Base-by-base conservation (phyloP, 2,113 vertebrate species). In the Atherinomorus stipes region DNA sequence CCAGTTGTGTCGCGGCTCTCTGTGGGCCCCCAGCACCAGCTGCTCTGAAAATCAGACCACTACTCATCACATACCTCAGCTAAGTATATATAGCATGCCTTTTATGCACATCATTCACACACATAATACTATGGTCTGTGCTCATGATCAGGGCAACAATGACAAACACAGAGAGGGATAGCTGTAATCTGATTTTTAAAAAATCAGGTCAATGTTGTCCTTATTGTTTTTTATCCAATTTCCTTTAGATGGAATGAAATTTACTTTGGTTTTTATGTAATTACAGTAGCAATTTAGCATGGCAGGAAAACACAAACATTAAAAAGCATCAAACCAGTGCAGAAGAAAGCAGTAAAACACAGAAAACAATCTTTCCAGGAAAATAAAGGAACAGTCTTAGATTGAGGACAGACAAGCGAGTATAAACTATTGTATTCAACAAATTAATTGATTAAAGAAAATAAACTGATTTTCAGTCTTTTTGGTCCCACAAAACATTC, bases 21-120 rank as follows among this genome's bases (percentile, higher is more conserved):
- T 94, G 69, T 93, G 95, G 40, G 96, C 95, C 34, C 97, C 98
- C 71, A 99, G 93, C 91, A 97, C 95, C 13, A 99, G 95, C 96
- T 99, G 97, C 86, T 99, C 98, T 99, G 96, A 94, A 93, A 94
- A 70, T 87, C 90, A 93, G 62, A 93, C 65, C 80, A 88, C 9
- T 31, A 56, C 68, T 83, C 88, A 88, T 93, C 81, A 93, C 90
- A 91, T 77, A 86, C 88, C 88, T 64, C 10, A 40, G 26, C 16
- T 42, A 22, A 34, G 42, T 45, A 37, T 23, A 56, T 70, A 37
- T 10, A 44, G 25, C 44, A 15, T 6, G 21, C 1, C 49, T 47
- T 76, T 23, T 47, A 44, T 37, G 58, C 57, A 47, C 25, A 60
- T 64, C 16, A 18, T 4, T 16, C 11, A 71, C 51, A 38, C 44